A percentile compares a stretch with the other conserved stretches of the same genome.
Conservation (phyloP, 23 tunicate species). For the Ascidia mentula region DNA sequence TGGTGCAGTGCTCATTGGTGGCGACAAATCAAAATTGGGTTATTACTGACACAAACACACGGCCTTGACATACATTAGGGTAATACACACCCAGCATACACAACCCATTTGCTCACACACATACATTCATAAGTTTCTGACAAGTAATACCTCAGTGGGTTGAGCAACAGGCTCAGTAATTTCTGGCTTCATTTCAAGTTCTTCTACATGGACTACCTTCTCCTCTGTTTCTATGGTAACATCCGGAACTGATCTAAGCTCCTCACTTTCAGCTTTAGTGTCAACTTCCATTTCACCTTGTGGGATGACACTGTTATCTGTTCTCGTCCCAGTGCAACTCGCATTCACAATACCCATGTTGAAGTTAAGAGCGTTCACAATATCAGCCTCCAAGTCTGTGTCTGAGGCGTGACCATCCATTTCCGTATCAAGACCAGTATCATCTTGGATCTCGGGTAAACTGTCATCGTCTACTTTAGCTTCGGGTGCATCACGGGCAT, state of each 20-base stretch:
- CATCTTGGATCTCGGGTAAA: too few species aligned
- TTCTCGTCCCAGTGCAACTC: not conserved
- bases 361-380: not conserved
- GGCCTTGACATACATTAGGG: too few species aligned
- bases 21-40: too few species aligned
- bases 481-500: not conserved
- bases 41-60: too few species aligned
- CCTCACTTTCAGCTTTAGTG: not conserved
- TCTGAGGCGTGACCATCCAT: not conserved
- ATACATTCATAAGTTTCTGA: not conserved
- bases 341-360: not conserved
- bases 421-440: not conserved
- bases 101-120: not conserved
- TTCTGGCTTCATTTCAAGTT: not conserved
- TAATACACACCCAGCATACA: not conserved
- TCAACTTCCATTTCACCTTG: not conserved
- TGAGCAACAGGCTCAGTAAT: not conserved
- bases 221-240: not conserved
- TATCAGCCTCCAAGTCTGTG: not conserved
- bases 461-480: not conserved
- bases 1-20: too few species aligned
- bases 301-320: not conserved
- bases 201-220: not conserved
- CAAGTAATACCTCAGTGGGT: not conserved
- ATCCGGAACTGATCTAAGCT: not conserved